Percentiles rank a stretch among this genome's conserved stretches.
Evolutionary conservation across 2,797 vertebrate species (phyloP).

Genomic region (Protosalanx chinensis): DNA sequence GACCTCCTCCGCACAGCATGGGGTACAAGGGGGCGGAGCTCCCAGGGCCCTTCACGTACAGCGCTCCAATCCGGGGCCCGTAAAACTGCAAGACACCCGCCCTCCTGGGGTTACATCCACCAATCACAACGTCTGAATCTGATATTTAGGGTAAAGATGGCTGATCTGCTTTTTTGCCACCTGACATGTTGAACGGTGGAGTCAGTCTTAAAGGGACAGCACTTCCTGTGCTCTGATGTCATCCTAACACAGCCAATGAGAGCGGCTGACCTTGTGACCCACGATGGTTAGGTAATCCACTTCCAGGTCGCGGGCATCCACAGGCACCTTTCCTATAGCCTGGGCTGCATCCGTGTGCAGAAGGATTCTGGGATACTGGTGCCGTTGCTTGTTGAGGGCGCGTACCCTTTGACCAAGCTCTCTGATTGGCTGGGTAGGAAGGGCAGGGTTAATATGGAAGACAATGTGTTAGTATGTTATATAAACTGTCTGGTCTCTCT

Average conservation of each 20-base stretch:
- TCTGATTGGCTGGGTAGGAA: slow-evolving; percentile 74
- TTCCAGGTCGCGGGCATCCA: slow-evolving; percentile 83
- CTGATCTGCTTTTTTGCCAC: no score
- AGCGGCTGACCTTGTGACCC: slow-evolving; percentile 86
- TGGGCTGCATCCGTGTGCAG: slow-evolving; percentile 93
- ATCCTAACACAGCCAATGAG: neutral
- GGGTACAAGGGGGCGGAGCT: slow-evolving; percentile 77
- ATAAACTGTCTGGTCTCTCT: no score
- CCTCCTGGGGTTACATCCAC: neutral
- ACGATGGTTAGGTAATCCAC: slow-evolving; percentile 95
- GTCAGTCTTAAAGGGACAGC: neutral
- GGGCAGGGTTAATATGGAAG: neutral
- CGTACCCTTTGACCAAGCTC: slow-evolving; percentile 78
- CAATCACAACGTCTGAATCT: no score
- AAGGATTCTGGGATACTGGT: slow-evolving; percentile 63
- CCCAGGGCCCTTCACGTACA: slow-evolving; percentile 78
- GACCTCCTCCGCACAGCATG: slow-evolving; percentile 91
- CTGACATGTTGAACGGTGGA: no score
- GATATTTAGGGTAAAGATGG: no score
- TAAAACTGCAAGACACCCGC: slow-evolving; percentile 79
- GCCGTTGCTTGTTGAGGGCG: slow-evolving; percentile 68
- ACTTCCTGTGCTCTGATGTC: neutral
- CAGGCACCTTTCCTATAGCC: slow-evolving; percentile 84
- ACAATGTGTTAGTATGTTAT: no score
- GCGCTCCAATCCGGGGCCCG: slow-evolving; percentile 84